phyloP scores from a whole-genome alignment of 2,888 invertebrate genomes.

The Nudaria mundana region DNA sequence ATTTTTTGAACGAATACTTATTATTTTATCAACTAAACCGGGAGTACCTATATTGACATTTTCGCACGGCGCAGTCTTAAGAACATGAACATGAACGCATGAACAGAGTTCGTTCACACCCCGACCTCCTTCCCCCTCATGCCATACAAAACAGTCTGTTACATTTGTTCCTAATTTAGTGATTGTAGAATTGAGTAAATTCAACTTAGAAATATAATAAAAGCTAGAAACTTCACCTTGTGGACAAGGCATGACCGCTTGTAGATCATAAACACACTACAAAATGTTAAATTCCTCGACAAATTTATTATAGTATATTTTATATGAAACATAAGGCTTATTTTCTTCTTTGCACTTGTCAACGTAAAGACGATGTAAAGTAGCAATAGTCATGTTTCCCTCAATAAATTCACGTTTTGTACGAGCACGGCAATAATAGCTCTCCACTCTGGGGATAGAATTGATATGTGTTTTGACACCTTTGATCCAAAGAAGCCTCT shows the following conservation, averaged over 20 bases:
- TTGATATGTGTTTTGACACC: slow-evolving; percentile 15
- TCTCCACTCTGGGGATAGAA: slow-evolving; percentile 14
- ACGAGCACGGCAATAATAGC: slow-evolving; percentile 14
- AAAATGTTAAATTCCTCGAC: too few relatives aligned
- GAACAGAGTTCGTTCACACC: background rate
- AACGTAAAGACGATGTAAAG: background rate
- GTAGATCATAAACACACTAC: too few relatives aligned
- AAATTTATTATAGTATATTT: background rate
- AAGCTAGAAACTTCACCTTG: too few relatives aligned
- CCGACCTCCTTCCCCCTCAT: background rate
- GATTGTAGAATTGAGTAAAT: too few relatives aligned
- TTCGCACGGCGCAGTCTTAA: too few relatives aligned
- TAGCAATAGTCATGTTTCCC: slow-evolving; percentile 4
- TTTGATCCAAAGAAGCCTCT: background rate
- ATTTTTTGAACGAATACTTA: too few relatives aligned
- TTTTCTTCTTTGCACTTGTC: background rate
- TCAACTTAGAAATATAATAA: too few relatives aligned
- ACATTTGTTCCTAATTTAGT: too few relatives aligned
- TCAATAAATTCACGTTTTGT: slow-evolving; percentile 11
- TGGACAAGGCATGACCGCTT: too few relatives aligned
- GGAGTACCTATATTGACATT: too few relatives aligned
- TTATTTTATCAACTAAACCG: too few relatives aligned
- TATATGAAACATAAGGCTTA: background rate
- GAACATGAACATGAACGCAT: too few relatives aligned
- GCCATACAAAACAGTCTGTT: background rate